Conservation (phyloP, 2,888 invertebrate species). For the Drosophila pseudotalamancana region DNA sequence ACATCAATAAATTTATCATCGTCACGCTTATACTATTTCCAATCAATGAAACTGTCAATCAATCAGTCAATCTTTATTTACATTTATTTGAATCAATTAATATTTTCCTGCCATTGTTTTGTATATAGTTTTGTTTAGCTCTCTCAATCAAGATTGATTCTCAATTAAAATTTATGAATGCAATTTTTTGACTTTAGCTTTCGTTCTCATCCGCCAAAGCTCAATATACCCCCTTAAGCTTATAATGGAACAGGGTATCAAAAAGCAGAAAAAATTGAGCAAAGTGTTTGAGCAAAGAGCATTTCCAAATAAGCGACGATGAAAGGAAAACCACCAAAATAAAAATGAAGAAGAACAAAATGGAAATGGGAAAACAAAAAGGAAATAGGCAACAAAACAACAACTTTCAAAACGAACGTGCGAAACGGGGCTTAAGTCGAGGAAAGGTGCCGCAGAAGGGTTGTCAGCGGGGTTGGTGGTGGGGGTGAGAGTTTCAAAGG, state of each 20-base stretch:
- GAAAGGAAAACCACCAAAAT: slow-evolving; percentile 32
- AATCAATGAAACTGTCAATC: background rate
- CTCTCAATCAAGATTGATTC: too few species aligned
- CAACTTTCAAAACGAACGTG: slow-evolving; percentile 16
- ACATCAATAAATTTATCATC: background rate
- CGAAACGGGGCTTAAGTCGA: background rate
- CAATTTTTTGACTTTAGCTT: too few species aligned
- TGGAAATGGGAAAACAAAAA: slow-evolving; percentile 13
- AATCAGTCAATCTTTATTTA: background rate
- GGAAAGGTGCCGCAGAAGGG: background rate
- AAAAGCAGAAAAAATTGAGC: slow-evolving; percentile 33
- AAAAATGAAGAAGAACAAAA: background rate
- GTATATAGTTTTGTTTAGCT: too few species aligned
- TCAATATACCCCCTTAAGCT: background rate
- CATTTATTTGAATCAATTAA: background rate
- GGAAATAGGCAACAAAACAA: slow-evolving; percentile 50
- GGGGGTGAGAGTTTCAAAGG: too few species aligned
- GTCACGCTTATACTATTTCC: background rate
- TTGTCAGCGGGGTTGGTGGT: background rate
- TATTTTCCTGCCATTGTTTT: background rate
- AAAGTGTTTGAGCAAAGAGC: slow-evolving; percentile 47
- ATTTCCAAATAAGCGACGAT: slow-evolving; percentile 48
- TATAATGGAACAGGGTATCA: background rate
- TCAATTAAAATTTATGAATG: too few species aligned
- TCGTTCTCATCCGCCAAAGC: too few species aligned